Conservation (phyloP, 1,140 invertebrate genomes). For the Neotoxoptera formosana region DNA sequence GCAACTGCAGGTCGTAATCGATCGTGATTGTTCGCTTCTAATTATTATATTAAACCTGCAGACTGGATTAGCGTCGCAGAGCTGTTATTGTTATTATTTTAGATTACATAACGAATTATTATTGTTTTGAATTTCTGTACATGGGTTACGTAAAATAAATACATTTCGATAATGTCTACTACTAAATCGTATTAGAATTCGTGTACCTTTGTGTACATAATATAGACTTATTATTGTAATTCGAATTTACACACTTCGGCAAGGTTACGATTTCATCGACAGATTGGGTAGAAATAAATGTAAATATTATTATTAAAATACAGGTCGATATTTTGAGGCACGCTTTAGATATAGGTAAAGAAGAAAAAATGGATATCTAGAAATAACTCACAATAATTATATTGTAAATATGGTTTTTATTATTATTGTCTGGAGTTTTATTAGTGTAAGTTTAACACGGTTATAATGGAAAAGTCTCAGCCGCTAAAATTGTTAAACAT, state of each 20-base stretch:
- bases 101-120: neutral
- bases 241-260: neutral
- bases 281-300: neutral
- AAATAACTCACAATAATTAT: neutral
- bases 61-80: neutral
- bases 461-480: neutral
- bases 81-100: neutral
- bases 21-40: conserved; percentile 7
- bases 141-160: neutral
- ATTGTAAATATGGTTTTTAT: neutral
- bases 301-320: neutral
- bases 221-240: neutral
- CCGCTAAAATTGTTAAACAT: neutral
- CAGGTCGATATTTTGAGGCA: neutral
- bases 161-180: neutral
- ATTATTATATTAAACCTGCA: neutral
- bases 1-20: neutral
- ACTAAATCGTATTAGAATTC: neutral
- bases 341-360: too few relatives aligned
- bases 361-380: neutral
- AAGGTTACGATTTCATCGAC: neutral
- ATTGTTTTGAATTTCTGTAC: neutral
- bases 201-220: neutral
- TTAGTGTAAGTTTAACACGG: neutral
- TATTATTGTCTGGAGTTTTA: neutral